Evolutionary conservation across 2,797 vertebrate species (phyloP).

Genomic region (Ceyx erithaca): DNA sequence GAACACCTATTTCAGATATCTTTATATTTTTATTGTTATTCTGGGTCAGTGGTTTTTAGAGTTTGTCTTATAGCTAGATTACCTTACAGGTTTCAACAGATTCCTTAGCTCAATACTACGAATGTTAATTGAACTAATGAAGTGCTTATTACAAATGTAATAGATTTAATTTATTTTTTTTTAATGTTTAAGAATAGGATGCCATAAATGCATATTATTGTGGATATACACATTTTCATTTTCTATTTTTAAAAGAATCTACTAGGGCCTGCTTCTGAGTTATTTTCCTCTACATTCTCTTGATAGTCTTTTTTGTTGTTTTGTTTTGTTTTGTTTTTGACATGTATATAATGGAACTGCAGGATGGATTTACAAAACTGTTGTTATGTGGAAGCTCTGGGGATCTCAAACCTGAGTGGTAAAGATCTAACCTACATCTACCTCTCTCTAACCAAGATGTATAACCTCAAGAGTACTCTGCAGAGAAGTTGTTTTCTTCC

Average conservation of each 20-base stretch:
- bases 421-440: not conserved
- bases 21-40: conserved; percentile 38
- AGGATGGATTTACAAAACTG: not conserved
- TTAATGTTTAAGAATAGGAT: not conserved
- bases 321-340: not conserved
- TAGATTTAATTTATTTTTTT: not conserved
- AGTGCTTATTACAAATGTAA: not conserved
- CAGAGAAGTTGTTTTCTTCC: not conserved
- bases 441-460: not conserved
- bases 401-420: not conserved
- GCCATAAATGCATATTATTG: not conserved
- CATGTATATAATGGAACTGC: not conserved
- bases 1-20: not conserved
- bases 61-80: not conserved
- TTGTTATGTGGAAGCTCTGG: not conserved
- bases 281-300: not conserved
- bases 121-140: conserved; percentile 22
- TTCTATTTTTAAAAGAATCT: not conserved
- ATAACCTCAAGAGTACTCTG: not conserved
- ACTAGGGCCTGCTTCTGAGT: not conserved
- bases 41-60: not conserved
- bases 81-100: conserved; percentile 22
- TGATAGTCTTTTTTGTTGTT: not conserved
- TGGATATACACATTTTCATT: fast-evolving
- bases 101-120: not conserved